Evolutionary conservation across 2,888 invertebrate species (phyloP).

Genomic region (Synergus japonicus): DNA sequence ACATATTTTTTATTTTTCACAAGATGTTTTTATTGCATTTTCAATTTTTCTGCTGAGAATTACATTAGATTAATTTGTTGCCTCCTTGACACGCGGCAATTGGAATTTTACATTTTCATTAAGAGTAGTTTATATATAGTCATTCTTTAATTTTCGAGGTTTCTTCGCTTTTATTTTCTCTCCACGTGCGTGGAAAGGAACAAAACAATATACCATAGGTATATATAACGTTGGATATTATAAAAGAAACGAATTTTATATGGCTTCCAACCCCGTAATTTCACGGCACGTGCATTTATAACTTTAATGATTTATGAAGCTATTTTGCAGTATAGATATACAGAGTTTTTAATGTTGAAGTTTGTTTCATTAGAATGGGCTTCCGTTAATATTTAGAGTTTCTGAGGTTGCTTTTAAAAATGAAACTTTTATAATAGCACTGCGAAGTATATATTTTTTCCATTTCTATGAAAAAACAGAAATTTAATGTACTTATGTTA

Average conservation of each 20-base stretch:
- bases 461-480: too few species aligned
- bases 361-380: neutral
- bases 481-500: too few species aligned
- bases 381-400: neutral
- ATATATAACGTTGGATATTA: neutral
- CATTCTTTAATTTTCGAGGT: neutral
- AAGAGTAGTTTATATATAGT: neutral
- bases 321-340: neutral
- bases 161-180: neutral
- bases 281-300: neutral
- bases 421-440: too few species aligned
- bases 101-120: neutral
- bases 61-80: too few species aligned
- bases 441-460: too few species aligned
- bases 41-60: too few species aligned
- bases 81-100: neutral
- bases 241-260: neutral
- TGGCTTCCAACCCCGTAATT: too few species aligned
- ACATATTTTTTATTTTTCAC: too few species aligned
- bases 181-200: neutral
- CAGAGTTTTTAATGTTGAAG: neutral
- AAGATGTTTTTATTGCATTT: too few species aligned
- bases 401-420: too few species aligned
- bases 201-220: neutral
- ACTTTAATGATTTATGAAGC: conserved; percentile 7